These are phyloP conservation scores for Siniperca knerii DNA, from an alignment of 2,113 vertebrate genomes.

Conservation along the genomic window DNA sequence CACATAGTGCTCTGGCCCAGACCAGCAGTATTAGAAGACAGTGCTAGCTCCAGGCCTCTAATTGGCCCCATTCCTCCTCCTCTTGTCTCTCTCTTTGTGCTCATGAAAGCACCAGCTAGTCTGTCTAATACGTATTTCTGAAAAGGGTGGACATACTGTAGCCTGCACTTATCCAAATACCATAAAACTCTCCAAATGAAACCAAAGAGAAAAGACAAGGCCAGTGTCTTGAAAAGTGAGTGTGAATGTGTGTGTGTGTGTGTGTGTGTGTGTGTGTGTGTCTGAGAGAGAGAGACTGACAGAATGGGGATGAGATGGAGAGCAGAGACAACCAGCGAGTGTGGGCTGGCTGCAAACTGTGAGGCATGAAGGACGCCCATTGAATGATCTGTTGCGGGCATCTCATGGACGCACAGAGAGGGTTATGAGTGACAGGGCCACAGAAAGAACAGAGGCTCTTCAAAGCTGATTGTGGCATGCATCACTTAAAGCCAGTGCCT, in stretches of 20 bases:
- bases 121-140: slow-evolving; percentile 61
- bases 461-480: slow-evolving; percentile 67
- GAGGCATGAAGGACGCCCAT: slow-evolving; percentile 72
- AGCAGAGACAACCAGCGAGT: slow-evolving; percentile 57
- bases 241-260: neutral
- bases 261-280: neutral
- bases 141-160: slow-evolving; percentile 62
- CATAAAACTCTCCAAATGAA: slow-evolving; percentile 65
- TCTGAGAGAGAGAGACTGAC: slow-evolving; percentile 51
- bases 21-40: slow-evolving; percentile 63
- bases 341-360: slow-evolving; percentile 57
- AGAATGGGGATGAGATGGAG: slow-evolving; percentile 74
- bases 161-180: slow-evolving; percentile 65
- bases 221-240: slow-evolving; percentile 40
- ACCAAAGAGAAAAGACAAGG: slow-evolving; percentile 59
- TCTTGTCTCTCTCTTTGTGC: slow-evolving; percentile 73
- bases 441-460: slow-evolving; percentile 55
- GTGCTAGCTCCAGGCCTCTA: slow-evolving; percentile 74
- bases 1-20: slow-evolving; percentile 32
- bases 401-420: slow-evolving; percentile 59
- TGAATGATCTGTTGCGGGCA: slow-evolving; percentile 61
- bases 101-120: slow-evolving; percentile 64
- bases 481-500: slow-evolving; percentile 60
- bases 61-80: slow-evolving; percentile 78
- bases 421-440: slow-evolving; percentile 35